phyloP scores from a whole-genome alignment of 2,797 vertebrate species.

The Hapalemur alaotrensis region DNA sequence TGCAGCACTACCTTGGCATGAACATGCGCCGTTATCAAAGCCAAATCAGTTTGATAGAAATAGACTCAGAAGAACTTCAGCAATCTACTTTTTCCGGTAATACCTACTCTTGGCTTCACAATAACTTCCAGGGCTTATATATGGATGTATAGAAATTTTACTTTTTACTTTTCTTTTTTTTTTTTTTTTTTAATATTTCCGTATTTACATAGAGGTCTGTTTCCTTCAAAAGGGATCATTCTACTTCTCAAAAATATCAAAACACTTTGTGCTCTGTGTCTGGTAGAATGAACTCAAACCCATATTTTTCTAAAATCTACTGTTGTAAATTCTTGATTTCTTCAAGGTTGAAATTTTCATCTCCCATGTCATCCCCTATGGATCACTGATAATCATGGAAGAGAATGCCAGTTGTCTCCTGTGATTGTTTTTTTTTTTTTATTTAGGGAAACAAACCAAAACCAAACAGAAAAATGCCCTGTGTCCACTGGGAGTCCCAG shows the following conservation, averaged over 20 bases:
- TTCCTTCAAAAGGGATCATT: background rate
- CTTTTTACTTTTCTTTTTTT: no score
- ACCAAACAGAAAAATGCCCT: background rate
- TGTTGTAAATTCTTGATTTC: background rate
- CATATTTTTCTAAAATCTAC: background rate
- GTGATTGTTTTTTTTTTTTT: no score
- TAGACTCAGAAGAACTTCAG: background rate
- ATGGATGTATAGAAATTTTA: fast-evolving
- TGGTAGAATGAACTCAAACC: fast-evolving
- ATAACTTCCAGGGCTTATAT: fast-evolving
- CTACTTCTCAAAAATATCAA: background rate
- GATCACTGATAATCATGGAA: fast-evolving
- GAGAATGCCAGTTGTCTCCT: background rate
- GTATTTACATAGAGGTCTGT: fast-evolving
- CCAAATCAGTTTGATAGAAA: background rate
- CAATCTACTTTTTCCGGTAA: fast-evolving
- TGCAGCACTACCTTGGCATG: fast-evolving
- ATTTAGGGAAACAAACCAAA: background rate
- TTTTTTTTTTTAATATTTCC: background rate
- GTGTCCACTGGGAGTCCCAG: background rate
- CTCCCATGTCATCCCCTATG: fast-evolving
- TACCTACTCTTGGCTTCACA: background rate
- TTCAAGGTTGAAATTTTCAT: background rate
- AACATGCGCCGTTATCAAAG: background rate
- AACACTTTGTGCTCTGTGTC: background rate